These are phyloP conservation scores for Rhinichthys klamathensis DNA, from an alignment of 2,113 vertebrate species.

Conservation along the genomic window DNA sequence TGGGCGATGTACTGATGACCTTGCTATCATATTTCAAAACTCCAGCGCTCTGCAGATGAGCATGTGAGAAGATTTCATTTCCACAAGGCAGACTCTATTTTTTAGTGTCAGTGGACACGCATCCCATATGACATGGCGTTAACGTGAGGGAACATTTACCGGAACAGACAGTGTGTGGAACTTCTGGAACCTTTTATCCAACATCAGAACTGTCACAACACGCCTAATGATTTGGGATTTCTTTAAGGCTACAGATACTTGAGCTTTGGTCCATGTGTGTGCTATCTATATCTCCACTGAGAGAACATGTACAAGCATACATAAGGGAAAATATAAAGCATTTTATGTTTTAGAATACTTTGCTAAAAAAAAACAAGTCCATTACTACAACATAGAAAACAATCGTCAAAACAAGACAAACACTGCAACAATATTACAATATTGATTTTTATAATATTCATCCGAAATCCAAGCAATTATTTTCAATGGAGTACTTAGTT, in stretches of 20 bases:
- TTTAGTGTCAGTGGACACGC: slow-evolving; percentile 29
- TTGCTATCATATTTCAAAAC: slow-evolving; percentile 57
- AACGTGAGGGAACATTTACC: not conserved
- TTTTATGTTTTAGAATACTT: not conserved
- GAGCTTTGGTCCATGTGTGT: slow-evolving; percentile 30
- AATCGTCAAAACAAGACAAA: no score
- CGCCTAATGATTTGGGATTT: slow-evolving; percentile 16
- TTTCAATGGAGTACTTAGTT: no score
- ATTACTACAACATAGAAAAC: not conserved
- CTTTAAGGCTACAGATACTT: not conserved
- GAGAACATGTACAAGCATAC: not conserved
- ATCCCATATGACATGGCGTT: slow-evolving; percentile 27
- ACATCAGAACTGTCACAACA: slow-evolving; percentile 23
- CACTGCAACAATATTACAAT: no score
- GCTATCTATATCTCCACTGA: slow-evolving; percentile 18
- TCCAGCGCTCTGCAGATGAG: slow-evolving; percentile 43
- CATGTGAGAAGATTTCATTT: slow-evolving; percentile 39
- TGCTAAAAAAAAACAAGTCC: not conserved
- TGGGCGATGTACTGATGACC: slow-evolving; percentile 51
- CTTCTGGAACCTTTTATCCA: slow-evolving; percentile 26
- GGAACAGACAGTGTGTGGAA: slow-evolving; percentile 9
- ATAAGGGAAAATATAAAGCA: not conserved
- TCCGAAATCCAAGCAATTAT: no score
- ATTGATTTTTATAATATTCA: no score
- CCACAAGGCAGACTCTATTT: slow-evolving; percentile 12